Percentiles rank a stretch among this genome's conserved stretches.
These are phyloP conservation scores for Agrochola macilenta DNA, from an alignment of 2,888 invertebrate species.

Conservation along the genomic window DNA sequence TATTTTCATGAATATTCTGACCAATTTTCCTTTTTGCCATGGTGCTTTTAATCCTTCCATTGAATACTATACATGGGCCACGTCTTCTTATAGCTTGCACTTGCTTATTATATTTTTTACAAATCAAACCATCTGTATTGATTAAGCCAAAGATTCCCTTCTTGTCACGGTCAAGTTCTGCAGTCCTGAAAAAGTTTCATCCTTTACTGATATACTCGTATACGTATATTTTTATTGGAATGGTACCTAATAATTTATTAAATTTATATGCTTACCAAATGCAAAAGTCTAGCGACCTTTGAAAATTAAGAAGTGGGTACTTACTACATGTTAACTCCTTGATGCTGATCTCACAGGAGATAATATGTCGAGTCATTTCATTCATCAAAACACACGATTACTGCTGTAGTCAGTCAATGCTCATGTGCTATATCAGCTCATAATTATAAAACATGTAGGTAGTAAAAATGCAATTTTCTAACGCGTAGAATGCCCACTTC, in stretches of 20 bases:
- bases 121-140: too few relatives aligned
- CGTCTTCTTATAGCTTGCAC: not conserved
- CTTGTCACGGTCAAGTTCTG: not conserved
- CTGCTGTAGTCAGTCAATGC: not conserved
- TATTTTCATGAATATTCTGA: not conserved
- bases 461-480: conserved; percentile 10
- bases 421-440: not conserved
- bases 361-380: not conserved
- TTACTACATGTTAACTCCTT: not conserved
- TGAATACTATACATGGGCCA: not conserved
- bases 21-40: not conserved
- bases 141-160: not conserved
- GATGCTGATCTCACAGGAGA: not conserved
- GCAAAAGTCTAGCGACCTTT: not conserved
- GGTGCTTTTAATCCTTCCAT: not conserved
- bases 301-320: not conserved
- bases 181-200: not conserved
- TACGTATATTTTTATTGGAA: too few relatives aligned
- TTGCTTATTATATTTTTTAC: not conserved
- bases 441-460: not conserved
- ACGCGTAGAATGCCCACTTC: conserved; percentile 21
- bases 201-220: not conserved
- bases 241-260: not conserved
- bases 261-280: not conserved
- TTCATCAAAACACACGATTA: not conserved